Evolutionary conservation across 1,140 invertebrate species (phyloP).

Genomic region (Caenorhabditis brenneri): DNA sequence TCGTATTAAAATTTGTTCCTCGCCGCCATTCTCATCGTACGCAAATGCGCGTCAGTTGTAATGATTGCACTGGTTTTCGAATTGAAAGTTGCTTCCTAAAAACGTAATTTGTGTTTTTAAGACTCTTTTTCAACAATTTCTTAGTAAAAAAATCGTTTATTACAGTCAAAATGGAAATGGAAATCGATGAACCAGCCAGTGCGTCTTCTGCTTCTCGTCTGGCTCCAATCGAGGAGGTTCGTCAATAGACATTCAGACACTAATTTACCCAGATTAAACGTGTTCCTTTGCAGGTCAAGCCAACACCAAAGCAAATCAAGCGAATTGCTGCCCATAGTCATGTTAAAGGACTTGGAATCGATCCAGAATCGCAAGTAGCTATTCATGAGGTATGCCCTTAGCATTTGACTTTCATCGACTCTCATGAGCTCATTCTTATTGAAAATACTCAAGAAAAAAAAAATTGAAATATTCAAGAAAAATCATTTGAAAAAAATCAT

Average conservation of each 20-base stretch:
- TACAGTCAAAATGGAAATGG: not conserved
- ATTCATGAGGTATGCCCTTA: slow-evolving; percentile 35
- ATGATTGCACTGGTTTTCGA: not conserved
- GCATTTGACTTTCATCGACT: not conserved
- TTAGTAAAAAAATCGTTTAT: too few species aligned
- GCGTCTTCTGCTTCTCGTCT: not conserved
- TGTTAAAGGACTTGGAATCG: slow-evolving; percentile 68
- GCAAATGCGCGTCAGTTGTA: not conserved
- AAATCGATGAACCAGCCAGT: not conserved
- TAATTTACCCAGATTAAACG: too few species aligned
- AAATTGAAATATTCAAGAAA: too few species aligned
- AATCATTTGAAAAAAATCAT: too few species aligned
- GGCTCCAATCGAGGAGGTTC: not conserved
- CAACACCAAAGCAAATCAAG: slow-evolving; percentile 55
- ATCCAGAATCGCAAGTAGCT: slow-evolving; percentile 63
- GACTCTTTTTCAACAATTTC: too few species aligned
- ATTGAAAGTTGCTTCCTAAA: not conserved
- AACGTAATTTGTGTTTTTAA: not conserved
- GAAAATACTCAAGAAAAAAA: too few species aligned
- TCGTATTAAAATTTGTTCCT: not conserved
- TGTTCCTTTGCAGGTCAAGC: slow-evolving; percentile 61
- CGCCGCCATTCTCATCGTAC: not conserved
- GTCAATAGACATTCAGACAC: not conserved
- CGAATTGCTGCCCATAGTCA: slow-evolving; percentile 68
- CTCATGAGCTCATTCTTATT: too few species aligned